Base-by-base conservation (phyloP, 1,140 invertebrate genomes). In the Bombus breviceps region DNA sequence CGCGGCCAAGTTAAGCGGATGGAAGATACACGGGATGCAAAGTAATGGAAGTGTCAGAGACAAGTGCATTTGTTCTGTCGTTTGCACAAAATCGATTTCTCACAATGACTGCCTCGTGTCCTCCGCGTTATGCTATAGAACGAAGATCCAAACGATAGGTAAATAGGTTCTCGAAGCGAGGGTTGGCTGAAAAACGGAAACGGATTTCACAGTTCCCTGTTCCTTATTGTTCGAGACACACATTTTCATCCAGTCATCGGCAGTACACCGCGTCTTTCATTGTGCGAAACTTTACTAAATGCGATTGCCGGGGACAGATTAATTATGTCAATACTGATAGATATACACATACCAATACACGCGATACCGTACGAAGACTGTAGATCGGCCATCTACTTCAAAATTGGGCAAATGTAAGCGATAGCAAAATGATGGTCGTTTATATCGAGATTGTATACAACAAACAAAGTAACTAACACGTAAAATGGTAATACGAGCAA, bases 1-100 rank as follows among this genome's bases (percentile, higher is more conserved):
- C 25, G 39, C 68, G 66, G 41, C 76, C 59, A 84, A 79, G 53
- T 80, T 83, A 71, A 90, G 39, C 75, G 69, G 76, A 90, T 80
- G 47, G 71, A 75, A 84, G 86, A 89, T 79, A 85, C 82, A 76
- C 62, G 74, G n/a, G 77, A 83, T 69, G 74, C 71, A 83, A 92
- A 91, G 88, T 92, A 92, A 93, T 92, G 89, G 86, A 92, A 92
- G 87, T 92, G 92, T 92, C 92, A 92, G 79, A 84, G 88, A 84
- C 92, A 92, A 90, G 89, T 89, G 90, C 85, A 87, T 86, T 91
- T 81, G 87, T 89, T 87, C 85, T 81, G 90, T 91, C 89, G 85
- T 83, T 87, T 68, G 87, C 89, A 90, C 81, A 83, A 85, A 91
- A 89, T 88, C 85, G 86, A 89, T 91, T 88, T 86, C 77, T 68